These are phyloP conservation scores for Leptatherina wallacei DNA, from an alignment of 2,797 vertebrate genomes.

Conservation along the genomic window DNA sequence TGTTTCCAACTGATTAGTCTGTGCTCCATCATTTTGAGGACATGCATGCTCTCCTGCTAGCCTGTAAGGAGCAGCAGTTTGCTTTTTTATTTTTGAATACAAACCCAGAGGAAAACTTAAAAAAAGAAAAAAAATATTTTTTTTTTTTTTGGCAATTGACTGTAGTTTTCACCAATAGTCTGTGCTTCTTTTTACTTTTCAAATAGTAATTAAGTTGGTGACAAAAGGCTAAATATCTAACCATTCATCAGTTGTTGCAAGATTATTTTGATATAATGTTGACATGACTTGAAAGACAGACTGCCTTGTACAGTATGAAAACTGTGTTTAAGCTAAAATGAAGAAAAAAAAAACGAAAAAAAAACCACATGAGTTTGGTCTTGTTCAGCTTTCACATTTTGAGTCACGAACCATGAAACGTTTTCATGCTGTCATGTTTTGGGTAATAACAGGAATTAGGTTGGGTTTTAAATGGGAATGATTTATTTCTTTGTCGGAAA, in stretches of 20 bases:
- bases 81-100: neutral
- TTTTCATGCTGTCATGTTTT: neutral
- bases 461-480: conserved; percentile 6
- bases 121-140: too few species aligned
- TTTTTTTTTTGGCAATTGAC: neutral
- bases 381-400: neutral
- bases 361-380: neutral
- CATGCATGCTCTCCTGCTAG: neutral
- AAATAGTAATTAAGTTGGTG: conserved; percentile 23
- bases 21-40: neutral
- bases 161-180: neutral
- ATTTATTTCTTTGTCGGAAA: neutral
- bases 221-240: conserved; percentile 14
- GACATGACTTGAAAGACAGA: conserved; percentile 5
- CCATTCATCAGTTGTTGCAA: conserved; percentile 25
- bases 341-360: too few species aligned
- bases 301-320: neutral
- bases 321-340: neutral
- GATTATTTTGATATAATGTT: conserved; percentile 24
- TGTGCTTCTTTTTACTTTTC: neutral
- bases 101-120: neutral
- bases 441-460: neutral
- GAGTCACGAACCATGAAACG: neutral
- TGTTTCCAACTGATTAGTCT: neutral
- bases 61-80: neutral